Percentiles rank a stretch among this genome's conserved stretches.
phyloP scores from a whole-genome alignment of 2,888 invertebrate species.

The Chrysolina americana region DNA sequence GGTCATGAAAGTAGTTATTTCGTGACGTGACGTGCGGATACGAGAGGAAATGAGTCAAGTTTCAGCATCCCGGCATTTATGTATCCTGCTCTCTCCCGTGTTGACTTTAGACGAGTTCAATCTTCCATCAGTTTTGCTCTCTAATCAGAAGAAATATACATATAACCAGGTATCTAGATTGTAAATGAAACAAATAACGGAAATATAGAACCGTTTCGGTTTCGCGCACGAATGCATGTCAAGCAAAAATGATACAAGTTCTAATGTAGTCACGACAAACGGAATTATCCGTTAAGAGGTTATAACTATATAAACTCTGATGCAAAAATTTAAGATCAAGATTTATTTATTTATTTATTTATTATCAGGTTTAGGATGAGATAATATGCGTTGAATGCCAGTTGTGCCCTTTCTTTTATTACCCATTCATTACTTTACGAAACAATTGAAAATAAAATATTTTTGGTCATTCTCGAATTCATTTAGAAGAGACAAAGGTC shows the following conservation, averaged over 20 bases:
- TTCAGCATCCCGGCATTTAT: neutral
- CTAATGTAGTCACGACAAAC: neutral
- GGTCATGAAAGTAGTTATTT: neutral
- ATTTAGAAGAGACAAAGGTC: too few relatives aligned
- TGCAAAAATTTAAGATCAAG: too few relatives aligned
- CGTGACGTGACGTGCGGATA: neutral
- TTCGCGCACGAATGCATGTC: neutral
- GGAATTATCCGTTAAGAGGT: neutral
- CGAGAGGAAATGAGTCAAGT: neutral
- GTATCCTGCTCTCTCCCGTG: neutral
- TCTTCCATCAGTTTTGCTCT: too few relatives aligned
- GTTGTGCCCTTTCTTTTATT: too few relatives aligned
- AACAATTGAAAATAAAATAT: too few relatives aligned
- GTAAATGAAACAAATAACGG: neutral
- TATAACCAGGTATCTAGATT: neutral
- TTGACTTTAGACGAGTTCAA: neutral
- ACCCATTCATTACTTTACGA: too few relatives aligned
- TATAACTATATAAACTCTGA: neutral
- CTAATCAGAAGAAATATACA: neutral
- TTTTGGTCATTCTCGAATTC: too few relatives aligned
- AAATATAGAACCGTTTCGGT: neutral
- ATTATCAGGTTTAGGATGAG: too few relatives aligned
- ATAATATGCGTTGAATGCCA: too few relatives aligned
- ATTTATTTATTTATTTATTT: too few relatives aligned
- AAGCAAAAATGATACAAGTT: constrained; percentile 4